Conservation (phyloP, 2,113 vertebrate species). For the Labeo rohita region DNA sequence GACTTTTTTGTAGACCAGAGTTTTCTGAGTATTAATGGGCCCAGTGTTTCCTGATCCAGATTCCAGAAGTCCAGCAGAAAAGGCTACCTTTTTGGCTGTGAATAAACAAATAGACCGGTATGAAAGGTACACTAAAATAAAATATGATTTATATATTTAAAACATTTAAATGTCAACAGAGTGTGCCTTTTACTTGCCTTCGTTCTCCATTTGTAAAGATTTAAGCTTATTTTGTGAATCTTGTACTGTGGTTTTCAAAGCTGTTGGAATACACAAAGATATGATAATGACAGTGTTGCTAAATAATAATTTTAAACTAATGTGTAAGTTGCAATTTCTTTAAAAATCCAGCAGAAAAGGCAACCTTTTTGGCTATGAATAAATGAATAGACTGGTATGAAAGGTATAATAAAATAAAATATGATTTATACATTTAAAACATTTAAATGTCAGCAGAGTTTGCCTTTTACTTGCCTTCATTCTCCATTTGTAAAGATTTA, state of each 20-base stretch:
- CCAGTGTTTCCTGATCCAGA: neutral
- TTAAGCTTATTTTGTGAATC: neutral
- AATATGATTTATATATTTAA: neutral
- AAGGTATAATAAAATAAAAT: neutral
- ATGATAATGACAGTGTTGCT: neutral
- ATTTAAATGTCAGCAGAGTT: too few species aligned
- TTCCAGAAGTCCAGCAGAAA: slow-evolving; percentile 47
- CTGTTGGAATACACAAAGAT: slow-evolving; percentile 32
- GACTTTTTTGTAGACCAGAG: slow-evolving; percentile 50
- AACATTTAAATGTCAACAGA: neutral
- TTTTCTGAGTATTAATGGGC: neutral
- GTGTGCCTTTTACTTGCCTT: neutral
- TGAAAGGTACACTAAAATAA: neutral
- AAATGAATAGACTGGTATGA: neutral
- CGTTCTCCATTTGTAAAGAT: neutral
- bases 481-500: neutral
- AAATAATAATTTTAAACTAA: neutral
- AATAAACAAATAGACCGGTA: too few species aligned
- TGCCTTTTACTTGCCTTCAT: slow-evolving; percentile 3
- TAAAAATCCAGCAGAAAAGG: too few species aligned
- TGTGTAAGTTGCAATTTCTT: neutral
- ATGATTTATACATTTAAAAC: too few species aligned
- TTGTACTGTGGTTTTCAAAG: neutral
- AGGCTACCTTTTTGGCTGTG: slow-evolving; percentile 46
- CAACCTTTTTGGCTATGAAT: neutral